Percentiles rank a stretch among this genome's conserved stretches.
These are phyloP conservation scores for Plemyria rubiginata DNA, from an alignment of 2,888 invertebrate genomes.

Conservation along the genomic window DNA sequence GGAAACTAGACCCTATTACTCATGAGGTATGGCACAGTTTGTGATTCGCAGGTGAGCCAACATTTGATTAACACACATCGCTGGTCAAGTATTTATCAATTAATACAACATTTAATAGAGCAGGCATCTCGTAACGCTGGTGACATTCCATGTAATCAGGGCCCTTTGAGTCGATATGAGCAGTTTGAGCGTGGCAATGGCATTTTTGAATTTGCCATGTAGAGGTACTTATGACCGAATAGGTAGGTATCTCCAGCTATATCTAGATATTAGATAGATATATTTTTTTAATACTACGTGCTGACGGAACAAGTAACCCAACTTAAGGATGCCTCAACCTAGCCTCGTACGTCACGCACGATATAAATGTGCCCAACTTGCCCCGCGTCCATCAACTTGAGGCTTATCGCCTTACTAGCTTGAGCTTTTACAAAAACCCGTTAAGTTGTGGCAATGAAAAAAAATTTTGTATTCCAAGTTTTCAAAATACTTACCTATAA, in stretches of 20 bases:
- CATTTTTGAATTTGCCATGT: conserved; percentile 12
- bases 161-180: conserved; percentile 10
- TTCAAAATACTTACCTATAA: too few relatives aligned
- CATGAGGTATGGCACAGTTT: conserved; percentile 24
- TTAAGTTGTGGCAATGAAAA: too few relatives aligned
- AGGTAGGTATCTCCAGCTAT: neutral
- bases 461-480: too few relatives aligned
- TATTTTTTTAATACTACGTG: too few relatives aligned
- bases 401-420: too few relatives aligned
- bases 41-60: conserved; percentile 62
- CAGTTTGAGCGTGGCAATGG: conserved; percentile 2
- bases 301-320: too few relatives aligned
- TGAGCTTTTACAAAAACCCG: too few relatives aligned
- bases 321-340: too few relatives aligned
- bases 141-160: conserved; percentile 66
- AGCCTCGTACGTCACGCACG: too few relatives aligned
- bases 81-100: conserved; percentile 82
- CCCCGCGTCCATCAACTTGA: too few relatives aligned
- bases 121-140: conserved; percentile 64
- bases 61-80: conserved; percentile 79
- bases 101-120: conserved; percentile 76
- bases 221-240: neutral
- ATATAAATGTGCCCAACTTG: too few relatives aligned
- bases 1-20: conserved; percentile 34
- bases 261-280: too few relatives aligned